These are phyloP conservation scores for Pitta sordida DNA, from an alignment of 2,113 vertebrate genomes.

Conservation along the genomic window DNA sequence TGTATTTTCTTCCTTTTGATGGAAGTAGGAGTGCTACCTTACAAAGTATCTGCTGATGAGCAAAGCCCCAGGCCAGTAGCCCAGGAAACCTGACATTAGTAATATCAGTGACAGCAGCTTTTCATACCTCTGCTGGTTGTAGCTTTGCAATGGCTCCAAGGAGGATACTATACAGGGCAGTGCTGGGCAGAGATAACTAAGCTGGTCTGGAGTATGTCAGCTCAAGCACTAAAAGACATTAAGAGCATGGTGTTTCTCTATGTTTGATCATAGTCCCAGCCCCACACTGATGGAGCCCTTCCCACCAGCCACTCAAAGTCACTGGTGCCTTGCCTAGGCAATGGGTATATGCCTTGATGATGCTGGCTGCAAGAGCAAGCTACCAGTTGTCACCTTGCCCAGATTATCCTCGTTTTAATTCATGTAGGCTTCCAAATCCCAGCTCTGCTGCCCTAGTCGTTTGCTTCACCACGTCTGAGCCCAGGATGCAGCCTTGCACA, in stretches of 20 bases:
- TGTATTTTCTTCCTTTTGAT: background rate
- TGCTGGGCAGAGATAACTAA: background rate
- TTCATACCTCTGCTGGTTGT: background rate
- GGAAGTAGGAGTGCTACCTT: background rate
- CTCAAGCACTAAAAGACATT: background rate
- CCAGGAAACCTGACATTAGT: background rate
- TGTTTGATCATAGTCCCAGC: background rate
- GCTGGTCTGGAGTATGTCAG: background rate
- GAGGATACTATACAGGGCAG: background rate
- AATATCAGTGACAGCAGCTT: background rate
- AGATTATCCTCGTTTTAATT: background rate
- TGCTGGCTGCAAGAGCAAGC: background rate
- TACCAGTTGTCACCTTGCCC: background rate
- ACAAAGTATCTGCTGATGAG: background rate
- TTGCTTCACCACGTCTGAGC: accelerated
- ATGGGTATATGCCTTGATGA: accelerated
- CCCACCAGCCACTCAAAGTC: background rate
- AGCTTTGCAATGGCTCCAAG: background rate
- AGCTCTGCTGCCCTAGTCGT: background rate
- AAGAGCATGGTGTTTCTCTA: background rate
- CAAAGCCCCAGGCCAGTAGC: background rate
- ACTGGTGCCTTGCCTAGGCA: background rate
- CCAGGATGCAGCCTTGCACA: background rate
- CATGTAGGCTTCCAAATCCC: background rate
- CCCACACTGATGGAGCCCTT: background rate